Evolutionary conservation across 2,113 vertebrate species (phyloP).

Genomic region (Protomyctophum bolini): DNA sequence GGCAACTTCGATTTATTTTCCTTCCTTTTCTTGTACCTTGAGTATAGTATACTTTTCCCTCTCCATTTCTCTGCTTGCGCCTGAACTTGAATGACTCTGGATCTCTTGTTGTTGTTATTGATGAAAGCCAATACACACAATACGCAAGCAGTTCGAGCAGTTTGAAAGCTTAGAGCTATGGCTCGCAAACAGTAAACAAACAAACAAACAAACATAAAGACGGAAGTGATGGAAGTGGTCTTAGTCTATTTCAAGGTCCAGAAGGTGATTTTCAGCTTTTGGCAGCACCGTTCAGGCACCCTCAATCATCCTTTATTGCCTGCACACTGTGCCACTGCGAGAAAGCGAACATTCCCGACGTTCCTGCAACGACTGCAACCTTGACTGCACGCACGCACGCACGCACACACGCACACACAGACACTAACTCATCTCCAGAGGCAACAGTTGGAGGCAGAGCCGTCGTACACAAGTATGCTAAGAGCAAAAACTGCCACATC

Average conservation of each 20-base stretch:
- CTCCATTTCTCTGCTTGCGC: neutral
- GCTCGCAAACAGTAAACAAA: neutral
- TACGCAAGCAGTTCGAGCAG: neutral
- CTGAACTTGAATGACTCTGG: neutral
- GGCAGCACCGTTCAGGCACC: constrained; percentile 21
- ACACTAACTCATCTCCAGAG: constrained; percentile 45
- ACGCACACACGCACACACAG: neutral
- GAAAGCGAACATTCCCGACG: constrained; percentile 67
- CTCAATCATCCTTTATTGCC: constrained; percentile 50
- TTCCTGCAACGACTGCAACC: constrained; percentile 58
- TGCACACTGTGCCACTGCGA: constrained; percentile 55
- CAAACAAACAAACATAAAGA: too few relatives aligned
- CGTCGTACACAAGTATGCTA: constrained; percentile 62
- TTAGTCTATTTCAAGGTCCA: constrained; percentile 42
- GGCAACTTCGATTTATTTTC: neutral
- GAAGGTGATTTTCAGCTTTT: constrained; percentile 52
- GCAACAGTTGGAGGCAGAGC: constrained; percentile 33
- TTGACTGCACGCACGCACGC: constrained; percentile 40
- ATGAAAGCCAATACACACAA: constrained; percentile 10
- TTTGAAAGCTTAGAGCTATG: constrained; percentile 30
- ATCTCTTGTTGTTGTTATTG: neutral
- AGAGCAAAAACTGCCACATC: constrained; percentile 73
- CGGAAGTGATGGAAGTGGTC: constrained; percentile 14
- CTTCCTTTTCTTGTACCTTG: neutral
- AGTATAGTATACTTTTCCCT: constrained; percentile 6